phyloP scores from a whole-genome alignment of 2,888 invertebrate species.

The Horisme vitalbata region DNA sequence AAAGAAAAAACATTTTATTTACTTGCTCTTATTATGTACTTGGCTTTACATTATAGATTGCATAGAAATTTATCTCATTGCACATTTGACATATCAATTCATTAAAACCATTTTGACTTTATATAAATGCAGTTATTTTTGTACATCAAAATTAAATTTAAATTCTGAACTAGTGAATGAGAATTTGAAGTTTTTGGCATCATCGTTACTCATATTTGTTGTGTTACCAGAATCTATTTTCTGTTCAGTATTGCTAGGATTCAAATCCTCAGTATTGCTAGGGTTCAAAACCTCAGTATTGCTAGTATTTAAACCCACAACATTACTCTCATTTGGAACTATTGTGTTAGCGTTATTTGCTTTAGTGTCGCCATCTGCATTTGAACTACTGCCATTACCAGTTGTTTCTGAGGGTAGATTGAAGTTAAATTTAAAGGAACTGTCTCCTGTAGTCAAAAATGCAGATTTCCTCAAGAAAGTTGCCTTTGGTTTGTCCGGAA shows the following conservation, averaged over 20 bases:
- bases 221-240: slow-evolving; percentile 33
- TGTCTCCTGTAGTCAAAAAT: slow-evolving; percentile 74
- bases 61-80: slow-evolving; percentile 13
- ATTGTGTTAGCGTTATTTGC: slow-evolving; percentile 19
- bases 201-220: slow-evolving; percentile 34
- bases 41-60: neutral
- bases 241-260: slow-evolving; percentile 26
- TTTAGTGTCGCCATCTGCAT: slow-evolving; percentile 22
- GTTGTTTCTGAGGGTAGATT: slow-evolving; percentile 52
- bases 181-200: slow-evolving; percentile 61
- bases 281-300: slow-evolving; percentile 21
- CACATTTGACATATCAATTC: slow-evolving; percentile 15
- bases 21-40: neutral
- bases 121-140: slow-evolving; percentile 45
- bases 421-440: slow-evolving; percentile 81
- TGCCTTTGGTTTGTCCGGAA: slow-evolving; percentile 81
- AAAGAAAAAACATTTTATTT: neutral
- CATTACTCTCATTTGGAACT: slow-evolving; percentile 20
- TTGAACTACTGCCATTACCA: slow-evolving; percentile 39
- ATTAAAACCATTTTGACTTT: slow-evolving; percentile 5
- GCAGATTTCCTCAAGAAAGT: slow-evolving; percentile 87
- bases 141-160: slow-evolving; percentile 85
- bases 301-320: slow-evolving; percentile 20
- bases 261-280: slow-evolving; percentile 12
- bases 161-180: slow-evolving; percentile 79